Evolutionary conservation across 2,113 vertebrate genomes (phyloP).

Genomic region (Apistogramma diplotaenia): DNA sequence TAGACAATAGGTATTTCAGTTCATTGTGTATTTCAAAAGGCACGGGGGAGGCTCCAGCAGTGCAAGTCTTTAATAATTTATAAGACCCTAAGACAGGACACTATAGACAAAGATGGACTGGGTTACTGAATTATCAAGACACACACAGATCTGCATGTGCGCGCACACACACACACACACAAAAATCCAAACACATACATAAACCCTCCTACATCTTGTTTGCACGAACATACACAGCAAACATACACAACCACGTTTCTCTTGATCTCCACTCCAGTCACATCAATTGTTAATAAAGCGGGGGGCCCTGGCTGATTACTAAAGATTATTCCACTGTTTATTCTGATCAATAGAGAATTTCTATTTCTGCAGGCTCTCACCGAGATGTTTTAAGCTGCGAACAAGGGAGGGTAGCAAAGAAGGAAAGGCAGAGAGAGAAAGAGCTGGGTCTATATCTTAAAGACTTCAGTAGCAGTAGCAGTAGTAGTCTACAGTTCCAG

Average conservation of each 20-base stretch:
- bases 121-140: constrained; percentile 73
- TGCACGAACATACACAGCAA: constrained; percentile 39
- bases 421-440: constrained; percentile 32
- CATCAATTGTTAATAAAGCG: constrained; percentile 75
- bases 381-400: constrained; percentile 56
- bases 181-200: neutral
- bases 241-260: constrained; percentile 40
- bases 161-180: neutral
- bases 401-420: constrained; percentile 26
- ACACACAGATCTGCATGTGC: neutral
- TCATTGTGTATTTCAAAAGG: constrained; percentile 50
- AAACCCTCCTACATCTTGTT: constrained; percentile 14
- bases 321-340: constrained; percentile 75
- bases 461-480: constrained; percentile 45
- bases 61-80: constrained; percentile 63
- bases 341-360: constrained; percentile 74
- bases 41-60: constrained; percentile 24
- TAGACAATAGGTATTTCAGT: constrained; percentile 6
- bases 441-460: constrained; percentile 47
- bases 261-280: constrained; percentile 67
- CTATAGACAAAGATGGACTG: constrained; percentile 57
- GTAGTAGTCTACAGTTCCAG: constrained; percentile 12
- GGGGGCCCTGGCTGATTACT: constrained; percentile 59
- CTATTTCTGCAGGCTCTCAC: constrained; percentile 61
- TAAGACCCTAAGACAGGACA: constrained; percentile 48